Base-by-base conservation (phyloP, 2,113 vertebrate species). In the Eulemur rufifrons region DNA sequence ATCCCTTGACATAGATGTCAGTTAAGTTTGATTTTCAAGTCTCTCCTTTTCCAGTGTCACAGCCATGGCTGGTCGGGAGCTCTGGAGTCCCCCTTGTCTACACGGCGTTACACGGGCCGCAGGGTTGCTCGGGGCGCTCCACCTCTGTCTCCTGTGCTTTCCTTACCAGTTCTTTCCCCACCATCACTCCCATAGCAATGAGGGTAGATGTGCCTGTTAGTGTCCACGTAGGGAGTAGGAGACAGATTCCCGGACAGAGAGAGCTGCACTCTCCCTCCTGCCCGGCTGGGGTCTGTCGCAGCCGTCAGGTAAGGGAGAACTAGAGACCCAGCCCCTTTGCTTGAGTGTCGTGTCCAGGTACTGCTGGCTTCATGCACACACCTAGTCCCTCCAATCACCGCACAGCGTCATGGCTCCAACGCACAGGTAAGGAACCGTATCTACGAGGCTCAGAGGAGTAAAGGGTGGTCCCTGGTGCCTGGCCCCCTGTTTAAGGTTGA, bases 71-170 rank as follows among this genome's bases (percentile, higher is more conserved):
- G 8, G 63, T 9, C 29, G 12, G 45, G 27, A 9, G 12, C 13
- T 25, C 21, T 56, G 45, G 25, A 23, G 56, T 56, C 54, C 54
- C 0, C 52, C 52, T 78, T 34, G n/a, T 23, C 50, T 27, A 21
- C 21, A 21, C 6, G 0, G 12, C 25, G 0, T 78, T n/a, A 0
- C 0, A 0, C 0, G 2, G 56, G 42, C 4, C 0, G 0, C 64
- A 29, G 81, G 8, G 45, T 29, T 15, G 47, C n/a, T 37, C 64
- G 25, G 69, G 29, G n/a, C 71, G 5, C 25, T 8, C 6, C 4
- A 6, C 20, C 77, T 21, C 27, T 2, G 5, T 9, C 71, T 76
- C 34, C 34, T 18, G 1, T 6, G 25, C 10, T 50, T 12, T 63
- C 54, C 50, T 69, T n/a, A 1, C 20, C 47, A 37, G 9, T 0